A percentile compares a stretch with the other conserved stretches of the same genome.
Conservation (phyloP, 2,113 vertebrate species). For the Andinoacara biseriatus region DNA sequence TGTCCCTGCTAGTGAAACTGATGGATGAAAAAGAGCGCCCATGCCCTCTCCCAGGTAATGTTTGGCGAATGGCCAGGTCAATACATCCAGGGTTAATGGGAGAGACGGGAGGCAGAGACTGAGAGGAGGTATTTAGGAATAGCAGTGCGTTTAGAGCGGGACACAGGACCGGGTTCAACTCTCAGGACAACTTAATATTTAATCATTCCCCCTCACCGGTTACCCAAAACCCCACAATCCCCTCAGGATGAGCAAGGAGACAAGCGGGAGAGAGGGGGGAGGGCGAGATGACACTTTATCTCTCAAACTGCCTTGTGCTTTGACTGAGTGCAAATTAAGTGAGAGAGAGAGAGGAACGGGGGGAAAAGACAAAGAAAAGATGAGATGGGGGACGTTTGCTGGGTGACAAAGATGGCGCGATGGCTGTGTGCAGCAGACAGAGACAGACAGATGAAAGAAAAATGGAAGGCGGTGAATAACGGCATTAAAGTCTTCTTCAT, state of each 20-base stretch:
- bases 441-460: constrained; percentile 34
- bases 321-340: constrained; percentile 42
- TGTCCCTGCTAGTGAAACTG: constrained; percentile 60
- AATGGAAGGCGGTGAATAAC: constrained; percentile 11
- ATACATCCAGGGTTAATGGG: constrained; percentile 49
- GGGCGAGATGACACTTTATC: constrained; percentile 36
- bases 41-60: constrained; percentile 50
- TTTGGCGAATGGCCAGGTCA: constrained; percentile 45
- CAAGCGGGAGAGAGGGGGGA: constrained; percentile 5
- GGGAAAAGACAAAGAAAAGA: background rate
- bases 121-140: background rate
- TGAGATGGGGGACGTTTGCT: background rate
- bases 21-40: constrained; percentile 54
- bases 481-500: constrained; percentile 31
- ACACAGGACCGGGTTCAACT: constrained; percentile 56
- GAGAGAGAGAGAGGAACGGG: background rate
- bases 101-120: constrained; percentile 5
- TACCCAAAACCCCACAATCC: constrained; percentile 67
- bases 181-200: constrained; percentile 75
- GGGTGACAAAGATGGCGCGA: constrained; percentile 7
- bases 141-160: constrained; percentile 28
- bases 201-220: constrained; percentile 58
- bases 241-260: constrained; percentile 40
- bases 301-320: constrained; percentile 39
- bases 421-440: constrained; percentile 28